phyloP scores from a whole-genome alignment of 2,797 vertebrate species.

The Spheniscus humboldti region DNA sequence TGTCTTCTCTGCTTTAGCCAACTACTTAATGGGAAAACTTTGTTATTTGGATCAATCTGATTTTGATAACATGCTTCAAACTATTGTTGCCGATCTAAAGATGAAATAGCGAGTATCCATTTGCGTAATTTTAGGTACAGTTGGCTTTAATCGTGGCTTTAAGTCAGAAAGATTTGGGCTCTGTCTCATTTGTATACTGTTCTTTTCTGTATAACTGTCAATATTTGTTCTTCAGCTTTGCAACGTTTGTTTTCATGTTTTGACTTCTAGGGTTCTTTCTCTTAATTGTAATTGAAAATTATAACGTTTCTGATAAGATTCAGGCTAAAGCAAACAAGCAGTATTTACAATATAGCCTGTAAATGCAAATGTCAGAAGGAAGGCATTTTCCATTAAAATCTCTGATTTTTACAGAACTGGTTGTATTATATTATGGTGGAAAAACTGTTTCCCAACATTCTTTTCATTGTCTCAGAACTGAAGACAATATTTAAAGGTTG shows the following conservation, averaged over 20 bases:
- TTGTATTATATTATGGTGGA: neutral
- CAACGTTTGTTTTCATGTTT: accelerated
- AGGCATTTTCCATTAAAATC: neutral
- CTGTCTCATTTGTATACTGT: neutral
- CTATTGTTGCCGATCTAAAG: neutral
- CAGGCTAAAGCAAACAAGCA: neutral
- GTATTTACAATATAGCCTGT: neutral
- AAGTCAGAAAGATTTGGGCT: neutral
- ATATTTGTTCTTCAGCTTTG: neutral
- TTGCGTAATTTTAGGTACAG: neutral
- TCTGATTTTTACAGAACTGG: neutral
- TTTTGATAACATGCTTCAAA: neutral
- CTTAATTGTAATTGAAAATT: neutral
- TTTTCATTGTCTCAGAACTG: conserved; percentile 18
- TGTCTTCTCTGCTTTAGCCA: neutral
- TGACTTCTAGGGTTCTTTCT: neutral
- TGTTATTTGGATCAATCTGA: accelerated
- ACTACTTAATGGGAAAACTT: neutral
- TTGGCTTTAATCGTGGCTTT: neutral
- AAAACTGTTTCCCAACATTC: neutral
- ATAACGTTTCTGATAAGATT: neutral
- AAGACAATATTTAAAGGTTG: conserved; percentile 13
- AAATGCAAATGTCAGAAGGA: neutral
- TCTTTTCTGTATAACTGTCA: neutral
- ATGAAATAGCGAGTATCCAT: accelerated